A percentile compares a stretch with the other conserved stretches of the same genome.
These are phyloP conservation scores for Lucilia cuprina DNA, from an alignment of 1,140 invertebrate species.

Conservation along the genomic window DNA sequence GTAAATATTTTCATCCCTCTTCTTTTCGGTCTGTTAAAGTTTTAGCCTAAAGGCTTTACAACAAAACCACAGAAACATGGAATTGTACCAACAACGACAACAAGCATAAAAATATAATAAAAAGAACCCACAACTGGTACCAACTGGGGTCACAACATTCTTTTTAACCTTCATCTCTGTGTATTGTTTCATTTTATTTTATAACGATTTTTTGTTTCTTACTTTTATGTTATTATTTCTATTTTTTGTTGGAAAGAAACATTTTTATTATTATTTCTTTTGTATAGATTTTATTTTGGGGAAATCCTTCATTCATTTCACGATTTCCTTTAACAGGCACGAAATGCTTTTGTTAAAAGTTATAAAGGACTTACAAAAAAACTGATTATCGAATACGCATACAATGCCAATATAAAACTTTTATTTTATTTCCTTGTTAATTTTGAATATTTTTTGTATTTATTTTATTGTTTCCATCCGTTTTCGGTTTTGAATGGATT, in stretches of 20 bases:
- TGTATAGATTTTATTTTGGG: neutral
- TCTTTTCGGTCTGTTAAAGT: neutral
- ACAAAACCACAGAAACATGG: constrained; percentile 19
- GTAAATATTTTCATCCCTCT: neutral
- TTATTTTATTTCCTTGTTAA: neutral
- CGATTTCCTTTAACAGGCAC: neutral
- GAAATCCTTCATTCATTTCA: neutral
- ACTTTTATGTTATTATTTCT: neutral
- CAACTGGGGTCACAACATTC: neutral
- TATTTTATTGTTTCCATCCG: neutral
- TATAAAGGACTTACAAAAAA: no score
- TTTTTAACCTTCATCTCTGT: neutral
- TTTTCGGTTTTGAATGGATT: no score
- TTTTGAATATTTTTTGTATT: neutral
- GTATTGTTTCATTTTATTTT: neutral
- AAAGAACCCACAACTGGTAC: neutral
- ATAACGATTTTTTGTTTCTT: neutral
- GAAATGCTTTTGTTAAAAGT: no score
- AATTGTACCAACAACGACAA: neutral
- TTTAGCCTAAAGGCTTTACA: neutral
- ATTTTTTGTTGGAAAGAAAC: neutral
- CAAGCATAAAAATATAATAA: neutral
- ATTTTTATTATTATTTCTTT: neutral
- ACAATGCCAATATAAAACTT: neutral
- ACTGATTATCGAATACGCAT: no score